Evolutionary conservation across 2,797 vertebrate species (phyloP), one percentile per base, ranked within the genome.

Genomic region (Ctenosaura bakeri): DNA sequence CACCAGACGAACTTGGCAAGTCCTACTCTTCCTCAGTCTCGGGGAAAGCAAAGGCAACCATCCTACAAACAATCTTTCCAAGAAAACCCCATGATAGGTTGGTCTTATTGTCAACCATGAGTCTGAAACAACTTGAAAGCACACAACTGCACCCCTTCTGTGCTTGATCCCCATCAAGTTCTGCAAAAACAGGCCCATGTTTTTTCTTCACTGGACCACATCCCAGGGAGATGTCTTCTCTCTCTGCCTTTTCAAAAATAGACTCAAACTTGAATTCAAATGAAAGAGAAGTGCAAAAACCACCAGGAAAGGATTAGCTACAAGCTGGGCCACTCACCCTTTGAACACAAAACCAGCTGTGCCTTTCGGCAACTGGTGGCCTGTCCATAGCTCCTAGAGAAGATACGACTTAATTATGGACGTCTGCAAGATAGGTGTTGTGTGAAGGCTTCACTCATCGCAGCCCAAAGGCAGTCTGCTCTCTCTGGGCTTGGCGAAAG

Each of bases 401-500:
- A 29, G 38, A 91, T 64, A 0, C 0, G 76, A 10, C 66, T 66
- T 88, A 88, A 93, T 66, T 80, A 77, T 3, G 6, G 42, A 8
- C 26, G 9, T 89, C 89, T 88, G 52, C 59, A 46, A 88, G 81
- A 18, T 88, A 94, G 85, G 84, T 83, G 56, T 35, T 83, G 7
- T 0, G 0, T 54, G 91, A 92, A 35, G 12, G 26, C 85, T 86
- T 94, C 85, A 89, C 18, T 78, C 91, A 54, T 89, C 92, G 24
- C 24, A 81, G 56, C 88, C 66, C 62, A 82, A 32, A 1, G 86
- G 64, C 85, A 89, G 94, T 93, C 66, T 50, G 42, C 59, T 83
- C n/a, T 85, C 87, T 88, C 6, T 74, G 94, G 86, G 91, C 91
- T 95, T 93, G 90, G 93, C 94, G 92, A 93, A 96, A 92, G 94